Evolutionary conservation across 2,797 vertebrate species (phyloP).

Genomic region (Anomalospiza imberbis): DNA sequence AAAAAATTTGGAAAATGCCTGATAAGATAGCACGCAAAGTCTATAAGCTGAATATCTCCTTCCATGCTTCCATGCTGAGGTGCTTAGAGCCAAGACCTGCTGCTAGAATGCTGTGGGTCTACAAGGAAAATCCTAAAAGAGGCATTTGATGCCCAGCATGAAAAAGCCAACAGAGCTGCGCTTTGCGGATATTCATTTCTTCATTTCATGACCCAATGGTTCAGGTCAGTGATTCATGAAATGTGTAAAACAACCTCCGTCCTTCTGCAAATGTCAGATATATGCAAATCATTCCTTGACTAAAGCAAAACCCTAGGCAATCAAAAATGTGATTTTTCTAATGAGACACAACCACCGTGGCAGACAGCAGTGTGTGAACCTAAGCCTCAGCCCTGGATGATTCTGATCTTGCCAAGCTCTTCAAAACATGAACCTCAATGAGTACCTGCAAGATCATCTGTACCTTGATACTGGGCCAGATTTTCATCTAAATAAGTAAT

Average conservation of each 20-base stretch:
- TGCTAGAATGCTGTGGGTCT: neutral
- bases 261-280: neutral
- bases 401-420: neutral
- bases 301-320: neutral
- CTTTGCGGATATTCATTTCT: neutral
- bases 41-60: neutral
- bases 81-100: neutral
- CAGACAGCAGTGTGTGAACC: neutral
- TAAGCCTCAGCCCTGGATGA: neutral
- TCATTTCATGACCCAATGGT: neutral
- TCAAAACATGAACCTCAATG: neutral
- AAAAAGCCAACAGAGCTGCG: neutral
- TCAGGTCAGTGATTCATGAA: constrained; percentile 22
- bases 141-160: neutral
- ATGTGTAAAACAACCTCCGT: constrained; percentile 1
- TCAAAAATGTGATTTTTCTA: neutral
- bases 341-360: neutral
- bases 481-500: neutral
- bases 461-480: neutral
- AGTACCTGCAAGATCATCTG: neutral
- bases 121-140: neutral
- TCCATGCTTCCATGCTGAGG: neutral
- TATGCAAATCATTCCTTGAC: neutral
- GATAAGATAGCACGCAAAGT: neutral
- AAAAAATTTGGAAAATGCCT: neutral